Base-by-base conservation (phyloP, 2,113 vertebrate species). In the Hemiscyllium ocellatum region DNA sequence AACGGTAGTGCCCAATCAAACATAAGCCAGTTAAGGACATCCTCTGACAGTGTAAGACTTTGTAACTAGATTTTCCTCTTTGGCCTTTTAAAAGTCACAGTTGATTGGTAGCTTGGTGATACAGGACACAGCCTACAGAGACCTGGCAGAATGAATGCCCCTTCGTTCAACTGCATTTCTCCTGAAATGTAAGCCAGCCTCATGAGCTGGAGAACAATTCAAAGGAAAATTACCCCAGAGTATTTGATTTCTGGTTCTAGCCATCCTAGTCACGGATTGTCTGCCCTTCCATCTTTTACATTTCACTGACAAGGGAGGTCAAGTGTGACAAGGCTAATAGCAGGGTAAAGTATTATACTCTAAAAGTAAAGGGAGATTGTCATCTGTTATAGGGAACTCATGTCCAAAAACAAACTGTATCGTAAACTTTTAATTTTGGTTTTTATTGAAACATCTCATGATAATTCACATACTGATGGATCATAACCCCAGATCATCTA, bases 1-100 rank as follows among this genome's bases (percentile, higher is more conserved):
- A 37, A 50, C 50, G 66, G 42, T 65, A 37, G 37, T 69, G 93
- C 20, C 93, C 65, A 94, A 70, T 70, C 37, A 69, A 42, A 1
- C 69, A 50, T 70, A 66, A 70, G 68, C 68, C 42, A 94, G 93
- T 50, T 70, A 94, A 94, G 22, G 93, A 50, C 93, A 94, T 94
- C 24, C 37, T 72, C 93, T 29, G 42, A 13, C 47, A 70, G 72
- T 94, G 24, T 15, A 29, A 37, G 93, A 65, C 93, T 68, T 94
- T 69, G 66, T 70, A 50, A 24, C 72, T 70, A 68, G 68, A 70
- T 94, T 72, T 68, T 66, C 89, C n/a, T 89, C 86, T 89, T 12
- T 70, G 22, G 93, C 93, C 37, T 72, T 72, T 69, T 33, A 94
- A 94, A 33, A 26, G 91, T 20, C 66, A 94, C 29, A 70, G 91